Conservation (phyloP, 2,113 vertebrate genomes). For the Synodontis membranacea region DNA sequence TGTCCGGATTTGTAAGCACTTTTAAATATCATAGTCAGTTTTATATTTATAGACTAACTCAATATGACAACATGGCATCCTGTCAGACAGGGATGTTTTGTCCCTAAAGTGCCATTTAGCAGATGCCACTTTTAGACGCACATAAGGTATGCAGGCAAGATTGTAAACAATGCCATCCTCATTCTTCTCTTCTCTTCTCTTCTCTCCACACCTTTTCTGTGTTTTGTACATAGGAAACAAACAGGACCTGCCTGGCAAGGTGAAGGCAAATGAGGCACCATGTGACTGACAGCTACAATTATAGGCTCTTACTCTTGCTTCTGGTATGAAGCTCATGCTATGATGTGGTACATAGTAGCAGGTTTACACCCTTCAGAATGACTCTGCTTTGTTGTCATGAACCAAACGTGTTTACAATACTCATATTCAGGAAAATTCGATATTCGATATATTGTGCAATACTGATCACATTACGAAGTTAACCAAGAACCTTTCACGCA, state of each 20-base stretch:
- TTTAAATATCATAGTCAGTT: neutral
- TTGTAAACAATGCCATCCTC: neutral
- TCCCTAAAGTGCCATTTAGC: neutral
- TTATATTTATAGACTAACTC: neutral
- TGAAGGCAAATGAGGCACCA: constrained; percentile 35
- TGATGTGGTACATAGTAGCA: constrained; percentile 26
- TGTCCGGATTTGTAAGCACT: neutral
- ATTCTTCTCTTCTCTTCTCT: constrained; percentile 30
- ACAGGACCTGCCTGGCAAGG: constrained; percentile 33
- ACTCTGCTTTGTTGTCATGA: constrained; percentile 23
- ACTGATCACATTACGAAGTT: neutral
- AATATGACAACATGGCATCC: neutral
- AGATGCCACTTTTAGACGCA: neutral
- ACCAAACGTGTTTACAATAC: constrained; percentile 25
- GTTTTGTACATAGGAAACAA: constrained; percentile 5
- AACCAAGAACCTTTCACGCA: neutral
- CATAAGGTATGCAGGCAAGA: neutral
- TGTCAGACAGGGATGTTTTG: neutral
- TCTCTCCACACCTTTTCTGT: constrained; percentile 2
- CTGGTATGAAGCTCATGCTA: constrained; percentile 43
- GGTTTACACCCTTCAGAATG: constrained; percentile 17
- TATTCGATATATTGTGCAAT: neutral
- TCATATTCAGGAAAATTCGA: neutral
- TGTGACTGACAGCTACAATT: constrained; percentile 45
- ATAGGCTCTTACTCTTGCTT: constrained; percentile 28